Percentiles rank a stretch among this genome's conserved stretches.
These are phyloP conservation scores for Phalloptychus januarius DNA, from an alignment of 2,797 vertebrate species.

Conservation along the genomic window DNA sequence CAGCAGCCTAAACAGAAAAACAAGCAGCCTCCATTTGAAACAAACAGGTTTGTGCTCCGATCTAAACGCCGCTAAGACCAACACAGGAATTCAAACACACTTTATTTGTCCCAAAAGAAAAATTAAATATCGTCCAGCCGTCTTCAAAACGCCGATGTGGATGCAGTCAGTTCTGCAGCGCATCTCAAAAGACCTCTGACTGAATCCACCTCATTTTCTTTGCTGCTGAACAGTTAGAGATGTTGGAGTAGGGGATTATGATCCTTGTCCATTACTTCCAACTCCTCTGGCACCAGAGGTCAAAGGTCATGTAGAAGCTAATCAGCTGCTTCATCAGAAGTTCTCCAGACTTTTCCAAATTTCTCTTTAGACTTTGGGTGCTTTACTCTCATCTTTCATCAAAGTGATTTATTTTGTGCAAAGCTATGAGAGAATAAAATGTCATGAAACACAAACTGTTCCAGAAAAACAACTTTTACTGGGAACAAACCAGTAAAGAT, in stretches of 20 bases:
- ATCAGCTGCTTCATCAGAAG: background rate
- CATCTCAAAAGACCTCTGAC: background rate
- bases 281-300: background rate
- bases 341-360: background rate
- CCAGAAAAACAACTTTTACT: background rate
- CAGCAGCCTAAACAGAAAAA: slow-evolving; percentile 6
- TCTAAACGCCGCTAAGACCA: background rate
- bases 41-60: background rate
- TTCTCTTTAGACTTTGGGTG: too few relatives aligned
- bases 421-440: background rate
- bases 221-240: background rate
- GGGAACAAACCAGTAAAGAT: too few relatives aligned
- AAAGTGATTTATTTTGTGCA: too few relatives aligned
- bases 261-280: background rate
- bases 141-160: background rate
- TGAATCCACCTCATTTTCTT: background rate
- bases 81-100: background rate
- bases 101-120: background rate
- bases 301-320: too few relatives aligned
- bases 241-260: background rate
- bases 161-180: background rate
- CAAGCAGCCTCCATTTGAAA: slow-evolving; percentile 9
- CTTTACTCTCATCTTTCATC: too few relatives aligned
- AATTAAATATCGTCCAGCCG: background rate
- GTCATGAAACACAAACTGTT: background rate